Percentiles rank a stretch among this genome's conserved stretches.
phyloP scores from a whole-genome alignment of 1,140 invertebrate species.

The Papilio dardanus region DNA sequence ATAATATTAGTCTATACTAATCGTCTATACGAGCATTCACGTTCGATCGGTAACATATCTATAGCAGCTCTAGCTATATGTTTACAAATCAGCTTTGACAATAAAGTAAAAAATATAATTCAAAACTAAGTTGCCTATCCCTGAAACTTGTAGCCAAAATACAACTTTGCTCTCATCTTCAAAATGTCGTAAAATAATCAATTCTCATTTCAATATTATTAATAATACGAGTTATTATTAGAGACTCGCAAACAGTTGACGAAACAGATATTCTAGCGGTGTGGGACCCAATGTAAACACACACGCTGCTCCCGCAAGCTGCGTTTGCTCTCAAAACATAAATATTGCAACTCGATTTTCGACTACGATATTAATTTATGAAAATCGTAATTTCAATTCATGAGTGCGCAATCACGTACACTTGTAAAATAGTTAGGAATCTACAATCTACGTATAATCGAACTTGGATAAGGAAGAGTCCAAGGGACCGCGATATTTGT shows the following conservation, averaged over 20 bases:
- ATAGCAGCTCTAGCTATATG: too few relatives aligned
- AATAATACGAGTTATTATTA: slow-evolving; percentile 17
- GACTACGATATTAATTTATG: not conserved
- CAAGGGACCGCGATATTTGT: too few relatives aligned
- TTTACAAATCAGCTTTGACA: too few relatives aligned
- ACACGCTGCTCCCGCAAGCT: not conserved
- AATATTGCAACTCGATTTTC: not conserved
- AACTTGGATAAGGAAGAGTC: too few relatives aligned
- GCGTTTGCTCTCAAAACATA: slow-evolving; percentile 9
- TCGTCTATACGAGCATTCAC: too few relatives aligned
- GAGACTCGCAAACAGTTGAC: slow-evolving; percentile 43
- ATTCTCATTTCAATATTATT: slow-evolving; percentile 26
- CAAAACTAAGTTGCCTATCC: not conserved
- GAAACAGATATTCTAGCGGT: slow-evolving; percentile 47
- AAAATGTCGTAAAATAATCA: not conserved
- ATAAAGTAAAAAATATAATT: too few relatives aligned
- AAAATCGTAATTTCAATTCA: not conserved
- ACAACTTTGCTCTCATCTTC: not conserved
- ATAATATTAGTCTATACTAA: too few relatives aligned
- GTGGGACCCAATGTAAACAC: slow-evolving; percentile 10
- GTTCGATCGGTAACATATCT: too few relatives aligned
- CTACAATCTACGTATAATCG: too few relatives aligned
- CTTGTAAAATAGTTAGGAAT: not conserved
- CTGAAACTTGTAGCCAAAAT: not conserved
- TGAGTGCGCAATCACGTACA: not conserved